Percentiles rank a stretch among this genome's conserved stretches.
Evolutionary conservation across 2,888 invertebrate genomes (phyloP).

Genomic region (Gymnoscelis rufifasciata): DNA sequence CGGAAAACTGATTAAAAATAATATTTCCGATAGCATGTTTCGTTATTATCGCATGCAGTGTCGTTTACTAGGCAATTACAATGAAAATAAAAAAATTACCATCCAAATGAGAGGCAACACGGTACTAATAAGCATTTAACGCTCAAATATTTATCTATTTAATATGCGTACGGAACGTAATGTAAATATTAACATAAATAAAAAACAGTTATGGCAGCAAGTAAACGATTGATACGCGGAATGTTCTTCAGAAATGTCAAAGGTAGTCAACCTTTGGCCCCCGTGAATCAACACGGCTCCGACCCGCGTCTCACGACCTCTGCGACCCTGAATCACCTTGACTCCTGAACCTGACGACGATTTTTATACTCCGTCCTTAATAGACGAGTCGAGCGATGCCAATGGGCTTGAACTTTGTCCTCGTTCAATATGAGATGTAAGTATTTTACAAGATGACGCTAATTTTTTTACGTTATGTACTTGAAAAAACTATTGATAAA

Average conservation of each 20-base stretch:
- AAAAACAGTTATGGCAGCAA: constrained; percentile 31
- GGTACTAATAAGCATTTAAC: constrained; percentile 5
- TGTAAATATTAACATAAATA: constrained; percentile 17
- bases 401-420: constrained; percentile 1
- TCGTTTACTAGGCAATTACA: neutral
- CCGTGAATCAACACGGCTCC: constrained; percentile 40
- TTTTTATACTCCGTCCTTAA: constrained; percentile 19
- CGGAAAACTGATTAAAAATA: neutral
- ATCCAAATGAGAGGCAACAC: constrained; percentile 16
- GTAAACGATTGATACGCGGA: constrained; percentile 29
- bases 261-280: constrained; percentile 52
- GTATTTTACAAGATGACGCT: neutral
- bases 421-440: neutral
- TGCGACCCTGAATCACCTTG: constrained; percentile 23
- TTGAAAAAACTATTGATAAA: too few relatives aligned
- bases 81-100: constrained; percentile 9
- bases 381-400: constrained; percentile 1
- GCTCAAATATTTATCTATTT: constrained; percentile 22
- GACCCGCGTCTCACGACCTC: constrained; percentile 59
- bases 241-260: constrained; percentile 48
- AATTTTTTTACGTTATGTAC: neutral
- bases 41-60: neutral
- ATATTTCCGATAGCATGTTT: neutral
- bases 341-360: constrained; percentile 36
- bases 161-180: constrained; percentile 1